Evolutionary conservation across 2,888 invertebrate species (phyloP), one percentile per base, ranked within the genome.

Genomic region (Chelonus formosanus): DNA sequence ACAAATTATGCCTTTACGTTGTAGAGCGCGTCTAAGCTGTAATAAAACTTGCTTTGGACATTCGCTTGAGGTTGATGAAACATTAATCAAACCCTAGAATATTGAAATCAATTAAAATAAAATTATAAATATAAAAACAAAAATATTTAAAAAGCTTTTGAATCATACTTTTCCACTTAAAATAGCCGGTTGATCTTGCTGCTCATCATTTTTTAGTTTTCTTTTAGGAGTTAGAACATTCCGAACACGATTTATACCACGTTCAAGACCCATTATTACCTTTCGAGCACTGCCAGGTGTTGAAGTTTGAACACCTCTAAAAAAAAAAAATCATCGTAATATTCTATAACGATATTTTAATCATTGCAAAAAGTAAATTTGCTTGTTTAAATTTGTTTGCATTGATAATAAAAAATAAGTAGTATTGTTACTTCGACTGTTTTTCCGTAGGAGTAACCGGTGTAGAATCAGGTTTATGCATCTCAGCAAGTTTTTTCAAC

Each of bases 151-250:
- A 31, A 10, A 7, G 20, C 20, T 20, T 20, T 20, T 31, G 20
- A 36, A 61, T 60, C 70, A 72, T 76, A 88, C 88, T 83, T 87
- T 88, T 70, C 82, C 85, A 32, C 86, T 84, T 8, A 88, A 82
- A 47, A 85, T 73, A 54, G 79, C 81, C 3, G 88, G 88, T 68
- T 84, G 82, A 44, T 75, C 77, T 4, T 77, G 75, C 65, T 77
- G 74, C n/a, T 70, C 61, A 67, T 78, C 77, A 47, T 80, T 78
- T 71, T 83, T 84, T 3, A 71, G 64, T 32, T 81, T 80, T 63
- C 84, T 82, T 72, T 87, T 86, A 0, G 93, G 92, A 1, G 92
- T 93, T 47, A 93, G 84, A 77, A 92, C 89, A 72, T 88, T 88
- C 71, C 89, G 87, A 71, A 93, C 88, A 67, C 86, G 86, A 75